Base-by-base conservation (phyloP, 2,797 vertebrate genomes). In the Anisognathus igniventris region DNA sequence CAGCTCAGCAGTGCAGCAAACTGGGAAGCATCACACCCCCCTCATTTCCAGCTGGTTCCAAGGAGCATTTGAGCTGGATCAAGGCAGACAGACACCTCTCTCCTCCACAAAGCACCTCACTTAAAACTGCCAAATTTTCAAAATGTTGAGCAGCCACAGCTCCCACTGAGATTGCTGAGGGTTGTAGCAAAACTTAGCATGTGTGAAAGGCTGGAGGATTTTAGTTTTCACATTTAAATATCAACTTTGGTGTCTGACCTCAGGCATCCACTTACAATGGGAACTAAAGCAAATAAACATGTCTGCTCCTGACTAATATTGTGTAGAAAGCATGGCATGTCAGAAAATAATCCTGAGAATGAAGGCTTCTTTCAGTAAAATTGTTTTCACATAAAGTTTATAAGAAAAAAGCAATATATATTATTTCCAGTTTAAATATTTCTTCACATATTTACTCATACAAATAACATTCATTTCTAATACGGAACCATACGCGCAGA, bases 391-490 rank as follows among this genome's bases (percentile, higher is more conserved):
- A 44, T n/a, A 60, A 94, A 95, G 77, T 79, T 90, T 90, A 77
- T 33, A 13, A 13, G 33, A 56, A 65, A 22, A 92, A 88, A 80
- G 31, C 44, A 58, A 42, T 37, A 45, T 60, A 1, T 45, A 8
- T 57, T 8, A 16, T 53, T 61, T 44, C 31, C 24, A 14, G 50
- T 74, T 39, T 16, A 76, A 80, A 13, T 62, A 68, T 68, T 83
- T 90, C 21, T 80, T 81, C 61, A 60, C 5, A 1, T 80, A 64
- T 88, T 93, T 91, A 51, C 37, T 76, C 11, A 68, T 35, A 60
- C 33, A 83, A 89, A 40, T 67, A 61, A 44, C 70, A 90, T 22
- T 51, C 0, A 92, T 93, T 97, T 96, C 87, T 93, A 85, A 95
- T 94, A 81, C 24, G 78, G 60, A 77, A 83, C 64, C 25, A 20